A percentile compares a stretch with the other conserved stretches of the same genome.
Conservation (phyloP, 2,888 invertebrate species). For the Heliconius erato region DNA sequence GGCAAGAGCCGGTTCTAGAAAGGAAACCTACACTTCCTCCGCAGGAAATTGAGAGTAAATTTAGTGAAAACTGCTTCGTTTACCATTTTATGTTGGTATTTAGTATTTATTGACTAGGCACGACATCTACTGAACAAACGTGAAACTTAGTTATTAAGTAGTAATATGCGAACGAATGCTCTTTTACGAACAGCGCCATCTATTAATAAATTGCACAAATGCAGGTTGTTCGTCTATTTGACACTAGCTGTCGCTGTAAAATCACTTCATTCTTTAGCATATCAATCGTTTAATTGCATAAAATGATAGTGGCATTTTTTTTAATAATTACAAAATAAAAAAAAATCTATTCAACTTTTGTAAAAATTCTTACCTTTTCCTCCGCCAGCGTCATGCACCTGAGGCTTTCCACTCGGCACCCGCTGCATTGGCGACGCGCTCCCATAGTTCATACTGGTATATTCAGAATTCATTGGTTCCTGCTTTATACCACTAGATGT, state of each 20-base stretch:
- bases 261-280: not conserved
- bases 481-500: slow-evolving; percentile 88
- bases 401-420: slow-evolving; percentile 83
- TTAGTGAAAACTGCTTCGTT: slow-evolving; percentile 74
- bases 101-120: slow-evolving; percentile 9
- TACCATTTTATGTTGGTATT: not conserved
- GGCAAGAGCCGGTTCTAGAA: slow-evolving; percentile 80
- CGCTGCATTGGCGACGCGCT: slow-evolving; percentile 83
- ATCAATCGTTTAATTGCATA: not conserved
- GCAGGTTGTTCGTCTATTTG: slow-evolving; percentile 34
- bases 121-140: slow-evolving; percentile 63
- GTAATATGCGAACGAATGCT: rapidly evolving
- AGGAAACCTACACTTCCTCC: slow-evolving; percentile 84
- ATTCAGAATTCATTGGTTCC: slow-evolving; percentile 82
- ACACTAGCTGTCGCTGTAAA: slow-evolving; percentile 61
- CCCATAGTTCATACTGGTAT: slow-evolving; percentile 83
- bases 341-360: too few relatives aligned
- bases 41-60: slow-evolving; percentile 84
- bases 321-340: not conserved
- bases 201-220: slow-evolving; percentile 49
- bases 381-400: slow-evolving; percentile 84
- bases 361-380: slow-evolving; percentile 81
- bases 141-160: slow-evolving; percentile 28
- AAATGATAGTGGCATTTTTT: not conserved
- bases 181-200: slow-evolving; percentile 60